Percentiles rank a stretch among this genome's conserved stretches.
phyloP scores from a whole-genome alignment of 2,797 vertebrate genomes.

The Capromys pilorides region DNA sequence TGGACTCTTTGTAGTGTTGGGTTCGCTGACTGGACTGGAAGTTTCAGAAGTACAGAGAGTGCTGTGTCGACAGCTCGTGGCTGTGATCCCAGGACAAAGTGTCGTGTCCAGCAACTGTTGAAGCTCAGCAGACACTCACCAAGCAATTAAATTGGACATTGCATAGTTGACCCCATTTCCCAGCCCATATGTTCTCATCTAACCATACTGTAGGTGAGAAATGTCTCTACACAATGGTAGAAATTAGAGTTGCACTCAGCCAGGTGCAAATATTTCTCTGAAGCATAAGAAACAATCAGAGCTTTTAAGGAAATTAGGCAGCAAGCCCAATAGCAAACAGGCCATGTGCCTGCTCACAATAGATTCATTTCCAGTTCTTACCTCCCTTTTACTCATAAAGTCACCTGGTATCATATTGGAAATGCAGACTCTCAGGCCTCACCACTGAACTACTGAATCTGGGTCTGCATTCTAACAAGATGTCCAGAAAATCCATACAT shows the following conservation, averaged over 20 bases:
- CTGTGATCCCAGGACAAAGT: background rate
- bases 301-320: constrained; percentile 61
- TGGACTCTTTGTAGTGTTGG: background rate
- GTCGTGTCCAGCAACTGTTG: background rate
- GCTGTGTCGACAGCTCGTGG: background rate
- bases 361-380: background rate
- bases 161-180: constrained; percentile 35
- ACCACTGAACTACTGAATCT: background rate
- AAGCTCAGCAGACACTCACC: background rate
- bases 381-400: background rate
- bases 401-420: constrained; percentile 31
- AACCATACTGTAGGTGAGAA: constrained; percentile 19
- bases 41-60: constrained; percentile 1
- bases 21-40: background rate
- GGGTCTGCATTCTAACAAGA: constrained; percentile 24
- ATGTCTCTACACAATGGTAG: background rate
- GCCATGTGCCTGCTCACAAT: background rate
- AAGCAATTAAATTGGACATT: constrained; percentile 34
- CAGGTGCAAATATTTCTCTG: constrained; percentile 43
- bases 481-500: background rate
- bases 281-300: constrained; percentile 46
- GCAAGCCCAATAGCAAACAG: constrained; percentile 29
- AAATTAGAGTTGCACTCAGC: constrained; percentile 51
- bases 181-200: constrained; percentile 7
- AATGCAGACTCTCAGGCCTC: background rate